Base-by-base conservation (phyloP, 2,797 vertebrate species). In the Pseudotriccus pelzelni region DNA sequence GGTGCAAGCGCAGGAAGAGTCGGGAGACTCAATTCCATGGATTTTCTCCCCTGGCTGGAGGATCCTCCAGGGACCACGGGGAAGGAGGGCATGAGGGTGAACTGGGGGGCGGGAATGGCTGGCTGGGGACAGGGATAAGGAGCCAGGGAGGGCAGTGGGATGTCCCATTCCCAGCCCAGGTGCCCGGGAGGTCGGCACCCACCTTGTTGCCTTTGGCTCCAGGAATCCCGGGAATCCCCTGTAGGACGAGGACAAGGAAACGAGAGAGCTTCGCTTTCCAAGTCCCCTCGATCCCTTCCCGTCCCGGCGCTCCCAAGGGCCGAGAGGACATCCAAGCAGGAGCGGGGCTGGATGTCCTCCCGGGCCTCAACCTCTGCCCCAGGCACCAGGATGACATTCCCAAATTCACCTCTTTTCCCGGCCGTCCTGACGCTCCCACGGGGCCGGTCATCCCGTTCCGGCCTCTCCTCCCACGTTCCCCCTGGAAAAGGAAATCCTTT, bases 181-280 rank as follows among this genome's bases (percentile, higher is more conserved):
- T 62, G 18, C 15, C 47, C 20, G 25, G n/a, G 8, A 67, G 0
- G 14, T 2, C n/a, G 70, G 16, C 44, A 83, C 93, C 80, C 91
- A 98, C 99, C 98, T 99, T 99, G 72, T 93, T 98, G 93, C 99
- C 99, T 96, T 99, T 99, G 18, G 70, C 82, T 85, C 98, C 99
- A 24, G 97, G 58, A 9, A 82, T 47, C 37, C 99, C 98, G 18
- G 95, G 87, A 63, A 94, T 90, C 41, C 99, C 98, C 99, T 99
- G 85, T 10, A 90, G 84, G 25, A 14, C 43, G 63, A 90, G 37
- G 74, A 63, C 79, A 17, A 56, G 4, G 59, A 49, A 68, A 46
- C 0, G 43, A 32, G 73, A 85, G 4, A 17, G 22, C 55, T 90
- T 9, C 2, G 5, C 60, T 74, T 87, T 27, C 34, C 23, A 13